These are phyloP conservation scores for Strigops habroptila DNA, from an alignment of 2,113 vertebrate genomes.

Conservation along the genomic window DNA sequence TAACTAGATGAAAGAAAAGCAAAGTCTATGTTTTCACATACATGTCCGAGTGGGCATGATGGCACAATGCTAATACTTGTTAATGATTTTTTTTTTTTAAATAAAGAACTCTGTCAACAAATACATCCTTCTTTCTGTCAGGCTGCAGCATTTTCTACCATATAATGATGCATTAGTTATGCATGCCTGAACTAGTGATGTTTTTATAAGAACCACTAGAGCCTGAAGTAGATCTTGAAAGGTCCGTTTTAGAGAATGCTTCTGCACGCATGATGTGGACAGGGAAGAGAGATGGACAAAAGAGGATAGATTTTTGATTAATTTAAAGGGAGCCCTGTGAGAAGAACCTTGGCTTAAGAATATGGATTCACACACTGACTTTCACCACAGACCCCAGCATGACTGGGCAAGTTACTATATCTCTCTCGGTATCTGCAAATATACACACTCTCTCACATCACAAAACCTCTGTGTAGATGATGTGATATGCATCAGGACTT, in stretches of 20 bases:
- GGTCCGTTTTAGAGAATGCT: background rate
- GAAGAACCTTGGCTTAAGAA: background rate
- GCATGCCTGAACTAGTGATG: background rate
- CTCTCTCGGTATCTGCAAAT: background rate
- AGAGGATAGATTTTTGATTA: background rate
- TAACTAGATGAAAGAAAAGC: background rate
- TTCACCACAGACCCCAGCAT: background rate
- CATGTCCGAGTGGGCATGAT: fast-evolving
- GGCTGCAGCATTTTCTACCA: background rate
- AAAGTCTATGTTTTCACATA: background rate
- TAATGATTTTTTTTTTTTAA: background rate
- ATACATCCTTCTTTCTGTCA: background rate
- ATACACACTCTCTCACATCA: background rate
- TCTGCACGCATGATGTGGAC: no score
- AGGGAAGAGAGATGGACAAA: background rate
- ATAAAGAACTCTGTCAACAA: background rate
- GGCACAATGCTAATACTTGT: background rate
- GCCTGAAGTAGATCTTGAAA: background rate
- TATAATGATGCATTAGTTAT: background rate
- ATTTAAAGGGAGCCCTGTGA: background rate
- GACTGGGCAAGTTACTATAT: background rate
- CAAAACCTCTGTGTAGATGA: background rate
- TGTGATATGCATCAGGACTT: background rate
- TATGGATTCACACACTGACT: background rate
- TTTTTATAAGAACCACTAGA: background rate